phyloP scores from a whole-genome alignment of 2,797 vertebrate genomes.

The Danionella dracula region DNA sequence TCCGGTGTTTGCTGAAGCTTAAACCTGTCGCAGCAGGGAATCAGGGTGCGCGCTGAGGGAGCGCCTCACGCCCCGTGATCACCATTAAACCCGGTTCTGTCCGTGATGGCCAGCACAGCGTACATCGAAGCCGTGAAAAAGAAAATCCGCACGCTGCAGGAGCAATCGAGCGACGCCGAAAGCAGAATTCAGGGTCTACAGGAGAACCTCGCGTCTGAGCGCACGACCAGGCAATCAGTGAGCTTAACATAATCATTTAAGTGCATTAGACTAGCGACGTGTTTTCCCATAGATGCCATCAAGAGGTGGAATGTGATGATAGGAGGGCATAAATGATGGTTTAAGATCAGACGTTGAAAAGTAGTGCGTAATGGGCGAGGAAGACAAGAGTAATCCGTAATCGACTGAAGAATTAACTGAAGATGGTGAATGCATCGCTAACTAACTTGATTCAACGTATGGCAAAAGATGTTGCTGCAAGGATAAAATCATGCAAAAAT shows the following conservation, averaged over 20 bases:
- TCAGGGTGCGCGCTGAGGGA: neutral
- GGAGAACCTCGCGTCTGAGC: conserved; percentile 81
- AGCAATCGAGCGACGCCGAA: conserved; percentile 84
- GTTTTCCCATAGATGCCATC: neutral
- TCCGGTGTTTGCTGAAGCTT: conserved; percentile 50
- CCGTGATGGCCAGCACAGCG: conserved; percentile 78
- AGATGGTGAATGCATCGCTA: too few relatives aligned
- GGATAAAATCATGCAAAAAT: too few relatives aligned
- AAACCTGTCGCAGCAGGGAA: neutral
- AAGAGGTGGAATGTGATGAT: neutral
- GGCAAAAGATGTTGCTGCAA: too few relatives aligned
- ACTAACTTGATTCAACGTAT: too few relatives aligned
- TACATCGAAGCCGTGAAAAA: conserved; percentile 88
- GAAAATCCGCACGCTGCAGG: conserved; percentile 87
- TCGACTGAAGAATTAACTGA: too few relatives aligned
- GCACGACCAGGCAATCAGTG: conserved; percentile 81
- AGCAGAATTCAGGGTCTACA: conserved; percentile 78
- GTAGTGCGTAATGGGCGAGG: neutral
- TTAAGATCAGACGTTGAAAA: neutral
- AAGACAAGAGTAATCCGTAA: neutral
- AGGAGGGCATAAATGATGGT: neutral
- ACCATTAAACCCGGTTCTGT: conserved; percentile 17
- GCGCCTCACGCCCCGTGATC: conserved; percentile 6
- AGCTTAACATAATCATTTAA: conserved; percentile 59
- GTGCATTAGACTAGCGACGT: conserved; percentile 42